phyloP scores from a whole-genome alignment of 2,797 vertebrate species.

The Periophthalmus magnuspinnatus region DNA sequence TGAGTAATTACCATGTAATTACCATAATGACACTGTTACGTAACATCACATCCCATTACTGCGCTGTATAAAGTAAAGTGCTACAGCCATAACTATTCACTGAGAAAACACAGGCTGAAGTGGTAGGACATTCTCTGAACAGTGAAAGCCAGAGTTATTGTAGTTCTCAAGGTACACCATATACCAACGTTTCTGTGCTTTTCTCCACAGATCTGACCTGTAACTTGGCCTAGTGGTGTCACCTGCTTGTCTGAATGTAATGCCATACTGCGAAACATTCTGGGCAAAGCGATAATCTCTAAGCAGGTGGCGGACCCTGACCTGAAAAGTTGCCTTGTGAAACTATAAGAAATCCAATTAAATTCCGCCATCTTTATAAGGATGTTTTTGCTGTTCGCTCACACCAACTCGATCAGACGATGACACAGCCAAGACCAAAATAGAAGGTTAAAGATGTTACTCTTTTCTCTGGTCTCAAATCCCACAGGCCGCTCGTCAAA shows the following conservation, averaged over 20 bases:
- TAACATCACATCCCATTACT: not conserved
- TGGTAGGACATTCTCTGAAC: not conserved
- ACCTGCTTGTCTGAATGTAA: no score
- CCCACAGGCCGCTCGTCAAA: constrained; percentile 27
- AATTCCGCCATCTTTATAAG: not conserved
- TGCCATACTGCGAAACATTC: no score
- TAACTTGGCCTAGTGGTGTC: no score
- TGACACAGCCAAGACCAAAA: not conserved
- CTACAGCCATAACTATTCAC: not conserved
- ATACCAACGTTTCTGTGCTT: not conserved
- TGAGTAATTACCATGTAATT: not conserved
- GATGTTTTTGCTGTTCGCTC: constrained; percentile 1
- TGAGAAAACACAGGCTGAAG: not conserved
- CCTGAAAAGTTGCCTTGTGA: no score
- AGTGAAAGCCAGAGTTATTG: not conserved
- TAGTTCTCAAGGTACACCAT: not conserved
- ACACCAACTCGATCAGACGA: not conserved
- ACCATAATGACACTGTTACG: not conserved
- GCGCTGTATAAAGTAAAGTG: not conserved
- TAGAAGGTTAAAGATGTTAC: constrained; percentile 20
- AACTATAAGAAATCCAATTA: no score
- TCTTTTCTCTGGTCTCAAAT: constrained; percentile 35
- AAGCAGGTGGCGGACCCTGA: no score
- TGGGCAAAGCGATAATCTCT: no score
- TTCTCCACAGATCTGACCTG: no score